Conservation (phyloP, 23 tunicate species). For the Botrylloides violaceus region DNA sequence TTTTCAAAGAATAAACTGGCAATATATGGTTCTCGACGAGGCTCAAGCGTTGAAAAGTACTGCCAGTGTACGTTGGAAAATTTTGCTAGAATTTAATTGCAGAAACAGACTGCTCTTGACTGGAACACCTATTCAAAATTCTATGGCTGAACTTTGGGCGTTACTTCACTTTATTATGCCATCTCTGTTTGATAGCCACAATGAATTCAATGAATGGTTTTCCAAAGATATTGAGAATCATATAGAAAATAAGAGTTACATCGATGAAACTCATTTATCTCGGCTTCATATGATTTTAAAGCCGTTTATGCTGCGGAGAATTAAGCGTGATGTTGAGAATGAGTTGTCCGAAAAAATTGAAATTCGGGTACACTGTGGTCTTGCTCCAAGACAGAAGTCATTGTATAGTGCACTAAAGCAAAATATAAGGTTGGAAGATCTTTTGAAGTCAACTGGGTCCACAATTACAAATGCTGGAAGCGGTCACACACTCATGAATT, state of each 20-base stretch:
- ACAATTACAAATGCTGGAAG: background rate
- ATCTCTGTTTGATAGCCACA: constrained; percentile 67
- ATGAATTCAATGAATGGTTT: constrained; percentile 86
- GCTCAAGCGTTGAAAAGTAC: constrained; percentile 82
- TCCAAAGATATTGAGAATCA: constrained; percentile 77
- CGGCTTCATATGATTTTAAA: constrained; percentile 67
- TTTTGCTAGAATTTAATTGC: constrained; percentile 63
- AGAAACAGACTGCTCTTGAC: constrained; percentile 60
- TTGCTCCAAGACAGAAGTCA: constrained; percentile 51
- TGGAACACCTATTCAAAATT: constrained; percentile 80
- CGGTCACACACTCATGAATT: constrained; percentile 55
- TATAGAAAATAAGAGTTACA: constrained; percentile 48
- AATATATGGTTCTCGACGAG: constrained; percentile 74
- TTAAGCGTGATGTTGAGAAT: constrained; percentile 74
- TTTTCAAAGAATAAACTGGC: constrained; percentile 74
- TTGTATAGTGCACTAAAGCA: constrained; percentile 56
- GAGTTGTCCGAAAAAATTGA: constrained; percentile 75
- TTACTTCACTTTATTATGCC: constrained; percentile 86
- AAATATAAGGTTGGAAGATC: constrained; percentile 39
- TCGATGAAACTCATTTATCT: constrained; percentile 61
- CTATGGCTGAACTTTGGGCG: constrained; percentile 92
- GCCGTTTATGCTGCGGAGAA: constrained; percentile 69
- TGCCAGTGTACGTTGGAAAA: constrained; percentile 61
- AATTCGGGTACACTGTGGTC: constrained; percentile 53
- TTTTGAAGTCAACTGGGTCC: constrained; percentile 16